phyloP scores from a whole-genome alignment of 2,888 invertebrate species.

The Osmoderma eremita region DNA sequence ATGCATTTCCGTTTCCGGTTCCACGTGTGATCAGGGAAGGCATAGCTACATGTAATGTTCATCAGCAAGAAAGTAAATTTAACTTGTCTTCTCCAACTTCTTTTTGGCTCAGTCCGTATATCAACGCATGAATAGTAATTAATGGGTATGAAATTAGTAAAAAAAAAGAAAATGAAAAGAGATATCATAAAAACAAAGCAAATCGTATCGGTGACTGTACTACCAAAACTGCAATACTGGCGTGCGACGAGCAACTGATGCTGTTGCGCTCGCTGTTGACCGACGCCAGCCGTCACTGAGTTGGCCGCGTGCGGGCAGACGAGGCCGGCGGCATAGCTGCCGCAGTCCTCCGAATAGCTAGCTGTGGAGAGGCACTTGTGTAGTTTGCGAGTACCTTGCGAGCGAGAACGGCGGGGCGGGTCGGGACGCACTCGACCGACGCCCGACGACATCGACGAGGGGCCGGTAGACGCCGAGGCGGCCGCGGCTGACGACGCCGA shows the following conservation, averaged over 20 bases:
- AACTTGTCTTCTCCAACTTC: no score
- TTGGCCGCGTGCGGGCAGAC: constrained; percentile 60
- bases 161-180: constrained; percentile 9
- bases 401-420: constrained; percentile 85
- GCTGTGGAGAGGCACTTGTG: constrained; percentile 92
- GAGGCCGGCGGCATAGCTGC: constrained; percentile 49
- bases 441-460: constrained; percentile 53
- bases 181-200: background rate
- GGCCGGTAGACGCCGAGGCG: constrained; percentile 49
- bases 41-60: no score
- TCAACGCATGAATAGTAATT: constrained; percentile 1
- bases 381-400: constrained; percentile 95
- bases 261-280: constrained; percentile 68
- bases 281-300: constrained; percentile 56
- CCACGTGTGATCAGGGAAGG: no score
- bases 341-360: constrained; percentile 80
- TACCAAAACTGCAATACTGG: constrained; percentile 96
- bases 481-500: constrained; percentile 48
- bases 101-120: no score
- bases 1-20: no score
- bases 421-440: constrained; percentile 65
- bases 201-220: constrained; percentile 75
- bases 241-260: constrained; percentile 82
- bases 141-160: constrained; percentile 2
- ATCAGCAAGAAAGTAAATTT: no score